A percentile compares a stretch with the other conserved stretches of the same genome.
Conservation (phyloP, 2,113 vertebrate species). For the Sphaerodactylus townsendi region DNA sequence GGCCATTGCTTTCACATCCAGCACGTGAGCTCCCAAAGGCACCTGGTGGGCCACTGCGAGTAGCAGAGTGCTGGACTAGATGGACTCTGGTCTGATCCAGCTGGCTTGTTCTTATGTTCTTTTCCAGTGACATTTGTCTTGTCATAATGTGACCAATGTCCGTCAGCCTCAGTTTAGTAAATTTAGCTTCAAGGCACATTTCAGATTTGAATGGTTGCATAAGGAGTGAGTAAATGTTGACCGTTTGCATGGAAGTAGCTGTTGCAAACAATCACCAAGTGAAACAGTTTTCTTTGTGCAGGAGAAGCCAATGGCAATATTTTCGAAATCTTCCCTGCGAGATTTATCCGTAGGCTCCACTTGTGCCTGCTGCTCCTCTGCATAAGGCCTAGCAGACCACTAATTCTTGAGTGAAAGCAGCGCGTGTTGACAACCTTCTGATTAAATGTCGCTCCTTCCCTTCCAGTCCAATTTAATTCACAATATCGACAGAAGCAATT, state of each 20-base stretch:
- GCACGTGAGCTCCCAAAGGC: too few species aligned
- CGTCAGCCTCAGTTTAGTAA: too few species aligned
- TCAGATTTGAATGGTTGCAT: too few species aligned
- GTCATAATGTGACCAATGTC: too few species aligned
- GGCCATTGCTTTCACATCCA: too few species aligned
- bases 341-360: conserved; percentile 29
- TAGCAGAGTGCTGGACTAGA: too few species aligned
- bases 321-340: background rate
- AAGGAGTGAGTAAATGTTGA: background rate
- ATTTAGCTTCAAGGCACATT: too few species aligned
- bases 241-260: background rate
- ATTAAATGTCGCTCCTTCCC: conserved; percentile 62
- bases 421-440: conserved; percentile 56
- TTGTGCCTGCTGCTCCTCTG: background rate
- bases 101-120: too few species aligned
- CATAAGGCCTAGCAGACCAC: background rate
- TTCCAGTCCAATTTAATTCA: conserved; percentile 62
- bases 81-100: too few species aligned
- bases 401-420: conserved; percentile 52
- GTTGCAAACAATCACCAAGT: background rate
- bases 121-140: too few species aligned
- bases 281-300: background rate
- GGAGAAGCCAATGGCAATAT: background rate
- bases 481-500: conserved; percentile 67
- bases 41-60: too few species aligned